Conservation (phyloP, 2,797 vertebrate genomes). For the Geotrypetes seraphini region DNA sequence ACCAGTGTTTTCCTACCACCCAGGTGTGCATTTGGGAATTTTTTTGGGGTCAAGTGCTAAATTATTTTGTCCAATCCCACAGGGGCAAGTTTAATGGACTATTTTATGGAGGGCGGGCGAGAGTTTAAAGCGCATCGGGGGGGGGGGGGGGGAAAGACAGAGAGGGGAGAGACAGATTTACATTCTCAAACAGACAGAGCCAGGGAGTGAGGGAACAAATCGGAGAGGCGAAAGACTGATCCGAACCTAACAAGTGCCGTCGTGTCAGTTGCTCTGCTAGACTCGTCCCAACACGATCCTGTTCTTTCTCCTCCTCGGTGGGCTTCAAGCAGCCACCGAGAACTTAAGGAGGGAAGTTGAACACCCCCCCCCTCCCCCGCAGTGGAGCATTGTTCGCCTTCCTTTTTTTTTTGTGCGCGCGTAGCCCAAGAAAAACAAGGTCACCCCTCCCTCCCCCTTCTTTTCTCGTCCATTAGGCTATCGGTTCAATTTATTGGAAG, state of each 20-base stretch:
- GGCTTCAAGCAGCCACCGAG: slow-evolving; percentile 19
- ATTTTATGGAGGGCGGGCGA: too few species aligned
- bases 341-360: too few species aligned
- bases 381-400: too few species aligned
- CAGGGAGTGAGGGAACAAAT: too few species aligned
- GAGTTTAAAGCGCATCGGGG: too few species aligned
- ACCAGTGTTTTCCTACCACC: neutral
- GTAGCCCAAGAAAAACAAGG: too few species aligned
- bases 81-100: too few species aligned
- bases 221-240: neutral
- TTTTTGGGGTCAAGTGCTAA: too few species aligned
- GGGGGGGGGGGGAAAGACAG: neutral
- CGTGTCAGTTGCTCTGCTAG: neutral
- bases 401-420: too few species aligned
- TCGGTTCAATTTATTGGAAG: slow-evolving; percentile 34
- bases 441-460: too few species aligned
- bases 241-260: slow-evolving; percentile 9
- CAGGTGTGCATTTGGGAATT: neutral
- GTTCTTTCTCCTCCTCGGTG: neutral
- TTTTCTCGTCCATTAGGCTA: slow-evolving; percentile 42
- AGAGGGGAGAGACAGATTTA: neutral
- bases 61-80: too few species aligned
- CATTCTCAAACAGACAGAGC: neutral
- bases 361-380: too few species aligned
- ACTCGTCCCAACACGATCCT: neutral